phyloP scores from a whole-genome alignment of 2,888 invertebrate species.

The Nomada ruficornis region DNA sequence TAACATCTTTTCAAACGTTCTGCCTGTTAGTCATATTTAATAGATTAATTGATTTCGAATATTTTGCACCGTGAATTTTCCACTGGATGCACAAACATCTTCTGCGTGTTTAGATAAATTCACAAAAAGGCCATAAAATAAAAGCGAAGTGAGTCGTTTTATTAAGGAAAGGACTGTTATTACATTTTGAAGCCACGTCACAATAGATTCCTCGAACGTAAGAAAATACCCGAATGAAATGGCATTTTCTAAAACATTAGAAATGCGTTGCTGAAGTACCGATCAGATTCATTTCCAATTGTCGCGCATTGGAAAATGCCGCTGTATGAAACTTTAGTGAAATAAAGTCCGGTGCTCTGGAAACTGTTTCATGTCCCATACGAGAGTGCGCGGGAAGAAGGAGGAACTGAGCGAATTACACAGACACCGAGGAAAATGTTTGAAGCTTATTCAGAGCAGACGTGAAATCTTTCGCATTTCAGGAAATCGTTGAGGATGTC shows the following conservation, averaged over 20 bases:
- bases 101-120: no score
- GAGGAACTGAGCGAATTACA: constrained; percentile 49
- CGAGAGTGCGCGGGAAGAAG: constrained; percentile 26
- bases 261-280: constrained; percentile 11
- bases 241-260: neutral
- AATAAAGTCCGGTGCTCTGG: constrained; percentile 59
- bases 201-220: no score
- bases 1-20: no score
- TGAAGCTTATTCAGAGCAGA: constrained; percentile 66
- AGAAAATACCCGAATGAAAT: neutral
- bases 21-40: no score
- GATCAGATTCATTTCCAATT: constrained; percentile 39
- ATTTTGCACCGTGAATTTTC: no score
- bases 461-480: constrained; percentile 65
- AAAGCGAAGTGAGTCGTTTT: no score
- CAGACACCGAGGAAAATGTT: constrained; percentile 57
- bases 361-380: constrained; percentile 47
- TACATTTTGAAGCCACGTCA: no score
- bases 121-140: no score
- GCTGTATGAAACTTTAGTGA: constrained; percentile 55
- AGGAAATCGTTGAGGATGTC: constrained; percentile 64
- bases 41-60: no score
- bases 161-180: no score
- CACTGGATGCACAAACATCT: no score
- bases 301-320: constrained; percentile 27